Percentiles rank a stretch among this genome's conserved stretches.
Evolutionary conservation across 2,888 invertebrate species (phyloP).

Genomic region (Gymnosoma rotundatum): DNA sequence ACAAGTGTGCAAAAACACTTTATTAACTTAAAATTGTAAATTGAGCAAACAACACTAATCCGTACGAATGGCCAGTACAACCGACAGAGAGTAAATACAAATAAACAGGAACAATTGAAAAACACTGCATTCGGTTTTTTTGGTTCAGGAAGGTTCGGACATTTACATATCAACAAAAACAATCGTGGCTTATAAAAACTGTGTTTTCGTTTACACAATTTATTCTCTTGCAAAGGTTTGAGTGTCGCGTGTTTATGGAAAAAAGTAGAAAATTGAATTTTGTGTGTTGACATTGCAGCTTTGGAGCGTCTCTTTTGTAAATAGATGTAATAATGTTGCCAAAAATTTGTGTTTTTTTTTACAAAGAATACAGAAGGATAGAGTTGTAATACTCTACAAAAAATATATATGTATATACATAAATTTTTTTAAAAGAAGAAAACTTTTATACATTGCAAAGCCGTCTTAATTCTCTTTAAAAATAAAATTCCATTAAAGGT

Average conservation of each 20-base stretch:
- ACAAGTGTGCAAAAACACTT: constrained; percentile 21
- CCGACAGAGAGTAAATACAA: not conserved
- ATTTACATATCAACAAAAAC: constrained; percentile 58
- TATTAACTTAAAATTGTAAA: constrained; percentile 52
- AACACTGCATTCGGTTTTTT: constrained; percentile 39
- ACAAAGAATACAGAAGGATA: not conserved
- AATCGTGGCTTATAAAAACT: constrained; percentile 44
- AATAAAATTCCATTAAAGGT: too few species aligned
- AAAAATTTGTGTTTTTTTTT: constrained; percentile 24
- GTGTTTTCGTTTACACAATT: constrained; percentile 10
- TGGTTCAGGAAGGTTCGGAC: constrained; percentile 38
- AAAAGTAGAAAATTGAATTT: constrained; percentile 47
- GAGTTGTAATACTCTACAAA: not conserved
- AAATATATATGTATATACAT: too few species aligned
- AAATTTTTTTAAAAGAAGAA: too few species aligned
- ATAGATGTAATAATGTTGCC: constrained; percentile 48
- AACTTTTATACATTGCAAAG: too few species aligned
- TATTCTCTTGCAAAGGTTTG: constrained; percentile 12
- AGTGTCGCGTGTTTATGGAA: constrained; percentile 12
- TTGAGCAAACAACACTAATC: constrained; percentile 65
- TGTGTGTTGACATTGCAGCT: constrained; percentile 46
- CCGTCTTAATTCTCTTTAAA: too few species aligned
- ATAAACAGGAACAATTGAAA: not conserved
- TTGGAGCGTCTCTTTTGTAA: constrained; percentile 47
- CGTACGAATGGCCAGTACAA: constrained; percentile 34